Conservation (phyloP, 2,888 invertebrate genomes). For the Pilophorus perplexus region DNA sequence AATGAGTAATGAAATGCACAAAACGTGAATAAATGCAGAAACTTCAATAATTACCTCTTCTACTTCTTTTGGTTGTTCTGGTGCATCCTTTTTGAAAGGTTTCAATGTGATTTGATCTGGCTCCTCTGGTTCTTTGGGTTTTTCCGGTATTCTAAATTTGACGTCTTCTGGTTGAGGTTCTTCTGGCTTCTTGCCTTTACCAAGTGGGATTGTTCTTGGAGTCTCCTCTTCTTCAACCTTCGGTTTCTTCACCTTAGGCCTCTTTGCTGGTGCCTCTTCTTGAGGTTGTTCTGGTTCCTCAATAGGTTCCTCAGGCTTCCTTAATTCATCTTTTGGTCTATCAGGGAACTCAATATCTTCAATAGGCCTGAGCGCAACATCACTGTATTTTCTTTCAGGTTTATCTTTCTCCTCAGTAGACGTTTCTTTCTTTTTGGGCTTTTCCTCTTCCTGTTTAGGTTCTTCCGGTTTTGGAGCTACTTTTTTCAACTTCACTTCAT, state of each 20-base stretch:
- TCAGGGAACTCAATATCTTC: constrained; percentile 43
- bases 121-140: constrained; percentile 51
- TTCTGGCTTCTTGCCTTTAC: constrained; percentile 22
- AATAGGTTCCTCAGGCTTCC: constrained; percentile 51
- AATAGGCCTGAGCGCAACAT: constrained; percentile 45
- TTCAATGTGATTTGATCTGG: constrained; percentile 49
- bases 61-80: constrained; percentile 44
- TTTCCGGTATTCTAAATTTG: constrained; percentile 47
- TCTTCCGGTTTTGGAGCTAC: constrained; percentile 51
- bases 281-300: constrained; percentile 53
- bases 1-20: too few species aligned
- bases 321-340: constrained; percentile 44
- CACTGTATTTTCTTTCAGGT: constrained; percentile 36
- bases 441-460: constrained; percentile 49
- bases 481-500: constrained; percentile 57
- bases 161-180: constrained; percentile 30
- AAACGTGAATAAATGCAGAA: too few species aligned
- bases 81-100: constrained; percentile 49
- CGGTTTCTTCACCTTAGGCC: constrained; percentile 49
- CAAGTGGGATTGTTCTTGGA: constrained; percentile 37
- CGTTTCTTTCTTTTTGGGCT: constrained; percentile 6
- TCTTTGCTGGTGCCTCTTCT: constrained; percentile 48
- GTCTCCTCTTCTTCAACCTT: constrained; percentile 44
- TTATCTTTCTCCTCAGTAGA: constrained; percentile 45
- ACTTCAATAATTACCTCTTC: too few species aligned